Base-by-base conservation (phyloP, 1,140 invertebrate genomes). In the Glomeris maerens region DNA sequence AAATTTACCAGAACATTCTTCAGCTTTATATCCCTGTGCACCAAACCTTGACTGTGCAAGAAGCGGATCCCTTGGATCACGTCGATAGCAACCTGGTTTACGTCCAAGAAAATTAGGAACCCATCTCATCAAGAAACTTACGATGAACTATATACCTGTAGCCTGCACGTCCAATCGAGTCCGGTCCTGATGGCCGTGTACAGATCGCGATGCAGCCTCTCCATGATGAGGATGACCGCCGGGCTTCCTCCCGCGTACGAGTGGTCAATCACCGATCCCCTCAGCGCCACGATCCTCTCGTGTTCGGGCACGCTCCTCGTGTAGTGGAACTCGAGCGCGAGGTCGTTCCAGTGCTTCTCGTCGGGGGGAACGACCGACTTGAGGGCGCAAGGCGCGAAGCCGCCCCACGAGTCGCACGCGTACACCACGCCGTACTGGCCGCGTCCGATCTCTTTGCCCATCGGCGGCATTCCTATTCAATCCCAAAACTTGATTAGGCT, bases 371-470 rank as follows among this genome's bases (percentile, higher is more conserved):
- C 78, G 26, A 93, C 84, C 14, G 85, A 88, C 70, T 93, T 93
- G n/a, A 91, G 78, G 13, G 87, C 87, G 62, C 79, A 86, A 0
- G 80, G 81, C 39, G 75, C 69, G 42, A 73, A 74, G 13, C 65
- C 67, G 1, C 73, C 82, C 87, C 88, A 92, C 10, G 72, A 66
- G 31, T 87, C 81, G 59, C 85, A 86, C 0, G 80, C 72, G 64
- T 84, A 92, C 7, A 92, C 88, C n/a, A 93, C 86, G 13, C 89
- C 89, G 67, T 91, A 93, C 62, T 92, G 87, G 1, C 88, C 88
- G 26, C 87, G 73, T 1, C 87, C 88, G 31, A 92, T 84, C 69
- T 92, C 87, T 54, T 78, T 74, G 1, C 79, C 80, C 41, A 83
- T 72, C 53, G 79, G 74, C 0, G 87, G 87, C 66, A 83, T 79